These are phyloP conservation scores for Leuciscus waleckii DNA, from an alignment of 2,797 vertebrate genomes.

Conservation along the genomic window DNA sequence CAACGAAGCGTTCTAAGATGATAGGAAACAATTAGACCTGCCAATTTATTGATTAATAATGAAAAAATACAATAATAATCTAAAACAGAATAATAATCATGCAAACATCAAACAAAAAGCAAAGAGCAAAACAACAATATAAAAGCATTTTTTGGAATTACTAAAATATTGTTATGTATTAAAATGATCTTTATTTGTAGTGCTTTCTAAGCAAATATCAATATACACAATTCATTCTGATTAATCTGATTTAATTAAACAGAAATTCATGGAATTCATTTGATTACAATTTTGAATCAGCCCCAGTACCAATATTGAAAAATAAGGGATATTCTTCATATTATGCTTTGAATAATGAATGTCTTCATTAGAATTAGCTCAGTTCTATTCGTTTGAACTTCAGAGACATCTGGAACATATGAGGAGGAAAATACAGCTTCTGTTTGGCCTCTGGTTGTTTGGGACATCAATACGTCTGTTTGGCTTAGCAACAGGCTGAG, in stretches of 20 bases:
- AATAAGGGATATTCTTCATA: not conserved
- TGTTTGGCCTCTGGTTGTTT: constrained; percentile 34
- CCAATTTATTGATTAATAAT: not conserved
- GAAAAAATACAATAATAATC: not conserved
- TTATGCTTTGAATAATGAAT: not conserved
- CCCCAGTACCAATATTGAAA: not conserved
- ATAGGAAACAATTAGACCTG: not conserved
- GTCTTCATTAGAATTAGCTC: constrained; percentile 22
- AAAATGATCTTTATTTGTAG: not conserved
- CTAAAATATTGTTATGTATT: not conserved
- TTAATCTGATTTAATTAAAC: not conserved
- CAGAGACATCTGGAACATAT: constrained; percentile 38
- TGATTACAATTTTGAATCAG: not conserved
- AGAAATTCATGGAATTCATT: not conserved
- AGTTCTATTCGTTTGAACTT: not conserved
- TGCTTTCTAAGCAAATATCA: not conserved
- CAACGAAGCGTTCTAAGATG: constrained; percentile 4
- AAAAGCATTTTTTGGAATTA: not conserved
- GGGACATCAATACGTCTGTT: constrained; percentile 41
- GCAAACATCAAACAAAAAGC: too few species aligned
- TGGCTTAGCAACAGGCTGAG: constrained; percentile 48
- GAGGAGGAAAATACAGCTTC: constrained; percentile 25
- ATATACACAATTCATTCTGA: not conserved
- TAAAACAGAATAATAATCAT: not conserved
- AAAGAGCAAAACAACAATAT: not conserved